Evolutionary conservation across 2,113 vertebrate species (phyloP), one percentile per base, ranked within the genome.

Genomic region (Peromyscus maniculatus): DNA sequence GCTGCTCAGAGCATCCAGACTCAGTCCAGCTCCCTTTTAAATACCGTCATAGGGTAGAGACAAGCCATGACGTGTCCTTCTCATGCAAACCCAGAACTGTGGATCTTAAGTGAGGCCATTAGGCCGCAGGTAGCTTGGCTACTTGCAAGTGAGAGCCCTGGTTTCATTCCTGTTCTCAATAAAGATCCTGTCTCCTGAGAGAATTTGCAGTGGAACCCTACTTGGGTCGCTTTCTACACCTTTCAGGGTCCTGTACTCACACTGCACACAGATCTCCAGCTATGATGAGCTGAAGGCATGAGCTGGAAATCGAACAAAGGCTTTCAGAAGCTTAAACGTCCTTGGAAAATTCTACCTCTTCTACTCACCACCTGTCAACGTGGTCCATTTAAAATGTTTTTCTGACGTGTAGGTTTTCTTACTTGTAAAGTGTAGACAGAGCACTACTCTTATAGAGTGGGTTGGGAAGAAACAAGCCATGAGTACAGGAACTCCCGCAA

Each of bases 371-470:
- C 46, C 11, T 79, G 49, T 91, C 17, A 75, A 83, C 17, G 64
- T 46, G 71, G 24, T 46, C 26, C 92, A 52, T 43, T 87, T 94
- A 67, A 75, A 78, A 7, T 78, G 52, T 64, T 93, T 91, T 78
- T 67, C 43, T 75, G 64, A 92, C 36, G 17, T 31, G 71, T 82
- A 84, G 1, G 7, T 80, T 89, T 46, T 2, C 46, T 36, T 52
- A 36, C 21, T 49, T 91, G 39, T 89, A 91, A 88, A 83, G 67
- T 55, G 49, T 66, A 92, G 55, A 78, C 46, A 66, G 94, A 91
- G 2, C 24, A 71, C n/a, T 3, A 74, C 3, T 39, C 46, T 84
- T 78, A 15, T 0, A 59, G 33, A 36, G n/a, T 86, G 16, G 7
- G 19, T 88, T 91, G 59, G 49, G n/a, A 89, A 57, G 49, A 74